Percentiles rank a stretch among this genome's conserved stretches.
These are phyloP conservation scores for Ernsta delagoae DNA, from an alignment of 2,888 invertebrate species.

Conservation along the genomic window DNA sequence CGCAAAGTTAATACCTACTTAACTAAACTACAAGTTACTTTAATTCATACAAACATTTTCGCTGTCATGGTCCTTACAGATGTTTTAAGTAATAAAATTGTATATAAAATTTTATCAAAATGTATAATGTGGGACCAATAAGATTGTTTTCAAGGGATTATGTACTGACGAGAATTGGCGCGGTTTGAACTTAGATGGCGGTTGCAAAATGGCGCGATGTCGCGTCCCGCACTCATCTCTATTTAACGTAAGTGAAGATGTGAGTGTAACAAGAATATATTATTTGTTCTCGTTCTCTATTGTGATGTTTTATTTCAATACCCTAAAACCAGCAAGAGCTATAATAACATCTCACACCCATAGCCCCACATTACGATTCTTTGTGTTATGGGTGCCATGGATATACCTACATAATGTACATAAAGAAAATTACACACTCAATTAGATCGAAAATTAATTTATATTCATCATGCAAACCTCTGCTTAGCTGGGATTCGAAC, in stretches of 20 bases:
- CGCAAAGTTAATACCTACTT: too few relatives aligned
- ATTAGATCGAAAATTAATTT: too few relatives aligned
- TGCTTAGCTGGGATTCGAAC: too few relatives aligned
- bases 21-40: too few relatives aligned
- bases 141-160: conserved; percentile 14
- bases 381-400: too few relatives aligned
- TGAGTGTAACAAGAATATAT: conserved; percentile 76
- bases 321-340: neutral
- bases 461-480: too few relatives aligned
- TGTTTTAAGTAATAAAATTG: conserved; percentile 4
- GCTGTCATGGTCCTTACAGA: conserved; percentile 48
- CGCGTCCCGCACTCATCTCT: conserved; percentile 50
- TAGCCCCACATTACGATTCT: too few relatives aligned
- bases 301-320: conserved; percentile 55
- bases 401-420: too few relatives aligned
- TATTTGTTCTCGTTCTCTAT: conserved; percentile 80
- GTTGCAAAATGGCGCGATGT: conserved; percentile 30
- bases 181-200: neutral
- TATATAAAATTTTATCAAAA: conserved; percentile 19
- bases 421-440: too few relatives aligned
- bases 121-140: conserved; percentile 52
- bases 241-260: conserved; percentile 61
- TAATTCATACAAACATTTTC: neutral
- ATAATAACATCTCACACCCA: too few relatives aligned
- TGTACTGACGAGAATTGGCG: neutral